phyloP scores from a whole-genome alignment of 2,888 invertebrate genomes.

The Acrocyrtus sp. region DNA sequence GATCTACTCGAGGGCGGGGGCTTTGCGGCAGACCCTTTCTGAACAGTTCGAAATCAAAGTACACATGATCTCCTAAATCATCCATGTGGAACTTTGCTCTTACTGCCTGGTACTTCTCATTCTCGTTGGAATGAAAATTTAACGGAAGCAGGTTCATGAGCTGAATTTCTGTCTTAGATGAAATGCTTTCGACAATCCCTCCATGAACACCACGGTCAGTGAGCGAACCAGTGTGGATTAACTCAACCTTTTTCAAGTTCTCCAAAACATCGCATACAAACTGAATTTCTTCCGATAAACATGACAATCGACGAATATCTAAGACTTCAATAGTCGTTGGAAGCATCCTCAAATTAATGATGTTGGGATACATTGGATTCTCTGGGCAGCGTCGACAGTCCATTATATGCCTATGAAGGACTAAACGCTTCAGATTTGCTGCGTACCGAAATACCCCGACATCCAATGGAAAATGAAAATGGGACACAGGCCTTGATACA shows the following conservation, averaged over 20 bases:
- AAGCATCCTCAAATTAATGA: slow-evolving; percentile 42
- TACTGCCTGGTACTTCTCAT: slow-evolving; percentile 45
- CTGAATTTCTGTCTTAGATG: slow-evolving; percentile 42
- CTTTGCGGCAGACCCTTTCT: slow-evolving; percentile 46
- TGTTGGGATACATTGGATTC: slow-evolving; percentile 34
- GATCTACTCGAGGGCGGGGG: not conserved
- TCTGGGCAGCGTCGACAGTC: slow-evolving; percentile 38
- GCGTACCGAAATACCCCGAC: slow-evolving; percentile 44
- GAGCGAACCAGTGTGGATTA: slow-evolving; percentile 37
- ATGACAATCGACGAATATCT: slow-evolving; percentile 46
- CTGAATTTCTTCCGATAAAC: slow-evolving; percentile 45
- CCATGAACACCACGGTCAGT: slow-evolving; percentile 49
- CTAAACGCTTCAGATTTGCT: slow-evolving; percentile 39
- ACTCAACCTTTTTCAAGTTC: slow-evolving; percentile 38
- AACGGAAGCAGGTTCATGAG: slow-evolving; percentile 45
- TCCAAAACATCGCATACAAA: slow-evolving; percentile 38
- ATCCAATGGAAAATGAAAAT: slow-evolving; percentile 32
- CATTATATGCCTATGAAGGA: slow-evolving; percentile 38
- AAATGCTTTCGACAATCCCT: slow-evolving; percentile 47
- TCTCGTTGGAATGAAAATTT: slow-evolving; percentile 46
- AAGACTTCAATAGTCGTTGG: slow-evolving; percentile 36
- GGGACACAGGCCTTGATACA: slow-evolving; percentile 1
- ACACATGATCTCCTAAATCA: slow-evolving; percentile 48
- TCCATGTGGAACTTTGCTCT: slow-evolving; percentile 39
- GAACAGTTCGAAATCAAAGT: slow-evolving; percentile 49